Evolutionary conservation across 2,888 invertebrate species (phyloP).

Genomic region (Drosophila picticornis): DNA sequence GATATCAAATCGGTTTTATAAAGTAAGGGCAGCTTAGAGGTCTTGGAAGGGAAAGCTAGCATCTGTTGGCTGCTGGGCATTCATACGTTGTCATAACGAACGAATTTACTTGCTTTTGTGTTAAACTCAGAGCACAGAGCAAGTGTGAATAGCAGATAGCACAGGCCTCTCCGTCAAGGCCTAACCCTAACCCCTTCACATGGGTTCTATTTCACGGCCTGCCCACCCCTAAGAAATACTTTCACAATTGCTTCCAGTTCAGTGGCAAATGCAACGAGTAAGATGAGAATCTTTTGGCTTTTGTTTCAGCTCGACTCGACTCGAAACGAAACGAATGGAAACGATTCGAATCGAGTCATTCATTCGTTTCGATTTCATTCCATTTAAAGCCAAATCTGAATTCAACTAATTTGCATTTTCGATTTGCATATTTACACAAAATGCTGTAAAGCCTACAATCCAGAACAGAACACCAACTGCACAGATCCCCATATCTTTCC

Average conservation of each 20-base stretch:
- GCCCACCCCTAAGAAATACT: background rate
- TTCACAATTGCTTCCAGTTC: slow-evolving; percentile 50
- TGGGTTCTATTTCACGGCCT: slow-evolving; percentile 4
- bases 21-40: background rate
- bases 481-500: slow-evolving; percentile 6
- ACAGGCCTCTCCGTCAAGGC: slow-evolving; percentile 9
- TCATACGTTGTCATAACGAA: no score
- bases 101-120: background rate
- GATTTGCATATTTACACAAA: slow-evolving; percentile 77
- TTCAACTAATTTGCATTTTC: slow-evolving; percentile 79
- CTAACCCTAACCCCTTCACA: slow-evolving; percentile 9
- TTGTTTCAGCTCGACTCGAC: slow-evolving; percentile 34
- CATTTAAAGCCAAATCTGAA: slow-evolving; percentile 72
- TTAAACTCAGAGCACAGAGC: background rate
- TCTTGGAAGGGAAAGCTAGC: fast-evolving
- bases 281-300: slow-evolving; percentile 51
- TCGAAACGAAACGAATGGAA: background rate
- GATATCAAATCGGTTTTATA: background rate
- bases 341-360: slow-evolving; percentile 21
- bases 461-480: slow-evolving; percentile 27
- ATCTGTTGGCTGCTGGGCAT: background rate
- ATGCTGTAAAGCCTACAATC: slow-evolving; percentile 50
- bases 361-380: slow-evolving; percentile 52
- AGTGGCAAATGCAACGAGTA: slow-evolving; percentile 30
- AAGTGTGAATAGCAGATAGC: slow-evolving; percentile 37